Conservation (phyloP, 2,888 invertebrate genomes). For the Microctonus hyperodae region DNA sequence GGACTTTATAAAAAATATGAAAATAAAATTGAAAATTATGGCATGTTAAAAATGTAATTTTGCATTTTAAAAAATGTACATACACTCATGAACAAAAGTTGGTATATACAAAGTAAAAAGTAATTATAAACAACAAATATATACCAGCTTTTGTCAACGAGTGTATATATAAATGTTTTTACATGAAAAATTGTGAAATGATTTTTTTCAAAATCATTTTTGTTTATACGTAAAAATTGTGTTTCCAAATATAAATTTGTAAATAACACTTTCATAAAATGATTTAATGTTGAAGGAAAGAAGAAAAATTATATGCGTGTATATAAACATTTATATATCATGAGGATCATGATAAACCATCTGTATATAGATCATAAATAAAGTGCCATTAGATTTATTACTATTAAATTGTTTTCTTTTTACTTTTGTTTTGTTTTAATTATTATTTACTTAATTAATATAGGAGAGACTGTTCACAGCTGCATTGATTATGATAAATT, state of each 20-base stretch:
- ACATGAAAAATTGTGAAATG: slow-evolving; percentile 1
- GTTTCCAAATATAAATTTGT: slow-evolving; percentile 31
- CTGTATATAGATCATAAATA: slow-evolving; percentile 59
- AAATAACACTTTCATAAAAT: slow-evolving; percentile 16
- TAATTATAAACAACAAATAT: slow-evolving; percentile 31
- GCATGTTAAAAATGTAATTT: slow-evolving; percentile 32
- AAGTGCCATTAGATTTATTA: slow-evolving; percentile 58
- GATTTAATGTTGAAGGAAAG: slow-evolving; percentile 19
- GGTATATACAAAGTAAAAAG: slow-evolving; percentile 37
- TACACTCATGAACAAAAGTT: no score
- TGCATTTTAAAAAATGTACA: slow-evolving; percentile 12
- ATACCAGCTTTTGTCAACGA: slow-evolving; percentile 21
- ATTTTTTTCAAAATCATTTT: slow-evolving; percentile 20
- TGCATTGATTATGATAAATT: slow-evolving; percentile 59
- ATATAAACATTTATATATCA: slow-evolving; percentile 46
- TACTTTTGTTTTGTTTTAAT: background rate
- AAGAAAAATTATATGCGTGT: slow-evolving; percentile 44
- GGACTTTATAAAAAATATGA: background rate
- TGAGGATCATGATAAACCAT: slow-evolving; percentile 43
- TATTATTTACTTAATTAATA: background rate
- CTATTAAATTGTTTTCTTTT: background rate
- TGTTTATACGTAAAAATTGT: slow-evolving; percentile 19
- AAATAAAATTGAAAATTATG: slow-evolving; percentile 34
- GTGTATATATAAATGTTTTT: slow-evolving; percentile 26
- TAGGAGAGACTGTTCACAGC: background rate